A percentile compares a stretch with the other conserved stretches of the same genome.
Conservation (phyloP, 2,888 invertebrate genomes). For the Augiades crinisus region DNA sequence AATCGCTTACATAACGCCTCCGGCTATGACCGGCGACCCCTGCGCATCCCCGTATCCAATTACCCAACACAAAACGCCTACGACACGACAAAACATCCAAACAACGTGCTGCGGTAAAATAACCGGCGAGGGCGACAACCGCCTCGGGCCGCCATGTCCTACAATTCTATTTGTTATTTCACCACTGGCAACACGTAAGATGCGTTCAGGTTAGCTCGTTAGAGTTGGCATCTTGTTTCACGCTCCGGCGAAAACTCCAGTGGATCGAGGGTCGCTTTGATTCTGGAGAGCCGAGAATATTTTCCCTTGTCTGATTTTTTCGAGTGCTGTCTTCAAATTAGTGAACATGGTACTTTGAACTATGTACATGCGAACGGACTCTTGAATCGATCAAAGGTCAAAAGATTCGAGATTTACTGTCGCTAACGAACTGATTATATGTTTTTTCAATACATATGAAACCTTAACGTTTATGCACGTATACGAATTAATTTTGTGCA, state of each 20-base stretch:
- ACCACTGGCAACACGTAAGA: slow-evolving; percentile 51
- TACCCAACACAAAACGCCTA: slow-evolving; percentile 43
- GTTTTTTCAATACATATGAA: too few species aligned
- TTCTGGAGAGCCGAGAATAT: slow-evolving; percentile 46
- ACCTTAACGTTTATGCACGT: too few species aligned
- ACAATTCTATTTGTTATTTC: slow-evolving; percentile 46
- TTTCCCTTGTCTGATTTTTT: slow-evolving; percentile 55
- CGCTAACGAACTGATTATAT: too few species aligned
- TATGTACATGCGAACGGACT: slow-evolving; percentile 25
- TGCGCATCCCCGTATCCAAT: slow-evolving; percentile 42
- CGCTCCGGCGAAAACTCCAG: slow-evolving; percentile 48
- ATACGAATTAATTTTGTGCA: too few species aligned
- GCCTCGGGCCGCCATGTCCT: slow-evolving; percentile 39
- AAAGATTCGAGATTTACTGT: slow-evolving; percentile 12
- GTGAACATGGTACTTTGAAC: slow-evolving; percentile 48
- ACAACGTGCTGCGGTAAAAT: slow-evolving; percentile 43
- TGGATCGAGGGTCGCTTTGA: slow-evolving; percentile 61
- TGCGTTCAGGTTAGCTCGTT: slow-evolving; percentile 60
- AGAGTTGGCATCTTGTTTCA: slow-evolving; percentile 57
- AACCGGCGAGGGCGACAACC: slow-evolving; percentile 35
- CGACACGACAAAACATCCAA: slow-evolving; percentile 39
- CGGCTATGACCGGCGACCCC: slow-evolving; percentile 37
- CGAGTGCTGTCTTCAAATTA: slow-evolving; percentile 63
- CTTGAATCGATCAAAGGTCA: slow-evolving; percentile 26
- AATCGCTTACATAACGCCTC: slow-evolving; percentile 47